phyloP scores from a whole-genome alignment of 2,888 invertebrate genomes.

The Digitonthophagus gazella region DNA sequence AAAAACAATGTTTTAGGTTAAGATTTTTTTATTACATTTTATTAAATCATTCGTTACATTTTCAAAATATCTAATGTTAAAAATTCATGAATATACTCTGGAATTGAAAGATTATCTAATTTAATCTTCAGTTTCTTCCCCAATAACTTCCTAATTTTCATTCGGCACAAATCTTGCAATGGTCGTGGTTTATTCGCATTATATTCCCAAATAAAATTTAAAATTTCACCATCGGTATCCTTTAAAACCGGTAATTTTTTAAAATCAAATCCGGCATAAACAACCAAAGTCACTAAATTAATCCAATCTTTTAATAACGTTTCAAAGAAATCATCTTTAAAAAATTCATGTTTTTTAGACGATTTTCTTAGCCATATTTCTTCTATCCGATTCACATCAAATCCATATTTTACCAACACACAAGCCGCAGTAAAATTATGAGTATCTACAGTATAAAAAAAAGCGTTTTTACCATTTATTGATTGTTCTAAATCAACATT shows the following conservation, averaged over 20 bases:
- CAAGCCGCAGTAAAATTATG: constrained; percentile 55
- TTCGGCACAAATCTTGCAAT: constrained; percentile 59
- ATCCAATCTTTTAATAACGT: too few relatives aligned
- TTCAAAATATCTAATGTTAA: too few relatives aligned
- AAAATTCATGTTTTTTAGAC: constrained; percentile 52
- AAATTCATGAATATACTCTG: too few relatives aligned
- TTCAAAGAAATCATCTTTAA: constrained; percentile 44
- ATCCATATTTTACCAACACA: constrained; percentile 60
- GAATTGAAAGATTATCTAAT: too few relatives aligned
- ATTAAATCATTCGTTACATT: too few relatives aligned
- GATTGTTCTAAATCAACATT: constrained; percentile 43
- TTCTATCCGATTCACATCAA: constrained; percentile 59
- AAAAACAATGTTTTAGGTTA: too few relatives aligned
- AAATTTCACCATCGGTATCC: constrained; percentile 44
- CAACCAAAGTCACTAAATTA: too few relatives aligned
- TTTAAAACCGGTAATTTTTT: too few relatives aligned
- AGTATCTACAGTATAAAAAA: constrained; percentile 51
- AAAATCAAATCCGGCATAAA: too few relatives aligned
- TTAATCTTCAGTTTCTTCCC: too few relatives aligned
- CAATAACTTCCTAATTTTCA: constrained; percentile 54
- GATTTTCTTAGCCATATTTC: constrained; percentile 59
- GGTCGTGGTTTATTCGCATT: constrained; percentile 52
- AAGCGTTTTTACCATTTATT: constrained; percentile 49
- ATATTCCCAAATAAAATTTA: constrained; percentile 43
- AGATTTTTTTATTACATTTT: too few relatives aligned